Conservation (phyloP, 1,140 invertebrate species). For the Saxidomus purpurata region DNA sequence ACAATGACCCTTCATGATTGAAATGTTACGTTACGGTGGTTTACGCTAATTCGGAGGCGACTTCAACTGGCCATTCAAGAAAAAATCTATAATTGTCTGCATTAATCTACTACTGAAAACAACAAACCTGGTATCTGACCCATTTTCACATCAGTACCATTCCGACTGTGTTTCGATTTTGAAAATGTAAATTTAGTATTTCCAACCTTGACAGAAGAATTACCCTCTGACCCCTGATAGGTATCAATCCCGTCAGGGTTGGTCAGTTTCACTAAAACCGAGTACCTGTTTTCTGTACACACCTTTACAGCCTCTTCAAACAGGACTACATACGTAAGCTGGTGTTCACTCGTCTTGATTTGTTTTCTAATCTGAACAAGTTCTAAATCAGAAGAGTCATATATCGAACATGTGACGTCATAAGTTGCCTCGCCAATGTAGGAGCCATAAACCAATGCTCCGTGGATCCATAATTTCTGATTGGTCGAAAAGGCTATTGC, state of each 20-base stretch:
- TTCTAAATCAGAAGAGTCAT: slow-evolving; percentile 63
- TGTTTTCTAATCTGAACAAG: slow-evolving; percentile 48
- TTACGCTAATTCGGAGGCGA: too few species aligned
- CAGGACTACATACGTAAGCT: slow-evolving; percentile 68
- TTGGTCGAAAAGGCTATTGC: slow-evolving; percentile 68
- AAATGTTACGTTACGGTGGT: too few species aligned
- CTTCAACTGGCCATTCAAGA: too few species aligned
- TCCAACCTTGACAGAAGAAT: slow-evolving; percentile 55
- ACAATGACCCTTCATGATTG: too few species aligned
- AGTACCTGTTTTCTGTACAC: slow-evolving; percentile 60
- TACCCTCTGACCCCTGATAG: slow-evolving; percentile 72
- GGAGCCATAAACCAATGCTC: slow-evolving; percentile 71
- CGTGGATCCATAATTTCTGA: slow-evolving; percentile 65
- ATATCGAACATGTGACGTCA: slow-evolving; percentile 68
- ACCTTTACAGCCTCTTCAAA: slow-evolving; percentile 67
- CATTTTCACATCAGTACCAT: slow-evolving; percentile 75
- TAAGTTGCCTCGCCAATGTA: slow-evolving; percentile 74
- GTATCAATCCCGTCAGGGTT: slow-evolving; percentile 71
- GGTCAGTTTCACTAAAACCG: slow-evolving; percentile 65
- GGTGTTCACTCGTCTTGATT: slow-evolving; percentile 71
- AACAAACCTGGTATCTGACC: slow-evolving; percentile 76
- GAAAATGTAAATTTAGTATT: slow-evolving; percentile 68
- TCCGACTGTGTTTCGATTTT: slow-evolving; percentile 71
- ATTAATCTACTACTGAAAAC: slow-evolving; percentile 58
- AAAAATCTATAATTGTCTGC: neutral